Evolutionary conservation across 1,140 invertebrate species (phyloP), one percentile per base, ranked within the genome.

Genomic region (Zaprionus kolodkinae): DNA sequence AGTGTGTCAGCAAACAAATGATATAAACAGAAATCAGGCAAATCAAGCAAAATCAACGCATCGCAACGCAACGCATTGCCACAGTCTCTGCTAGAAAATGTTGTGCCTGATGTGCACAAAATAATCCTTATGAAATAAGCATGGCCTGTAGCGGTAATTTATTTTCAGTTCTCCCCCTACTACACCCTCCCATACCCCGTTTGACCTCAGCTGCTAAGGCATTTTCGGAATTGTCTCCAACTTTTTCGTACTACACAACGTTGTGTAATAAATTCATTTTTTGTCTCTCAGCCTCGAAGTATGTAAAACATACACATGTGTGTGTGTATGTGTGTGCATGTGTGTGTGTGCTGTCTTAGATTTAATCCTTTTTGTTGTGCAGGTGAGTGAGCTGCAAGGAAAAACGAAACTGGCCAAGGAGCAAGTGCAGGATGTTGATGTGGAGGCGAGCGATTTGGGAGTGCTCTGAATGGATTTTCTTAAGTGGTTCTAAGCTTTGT

Each of bases 91-190:
- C 35, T 11, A 54, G 62, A 68, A 83, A 80, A 85, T 75, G 70
- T 81, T 78, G 81, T 65, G 81, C 79, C 72, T 50, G n/a, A n/a
- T n/a, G 71, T 21, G 21, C 21, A 21, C n/a, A 45, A 85, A 87
- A 87, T 87, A 87, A 87, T 87, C 84, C 84, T 88, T 89, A 88
- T 88, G 84, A 89, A 88, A 88, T 89, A 88, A 88, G 85, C 87
- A 84, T 88, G 85, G 78, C 84, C 85, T 78, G 78, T 80, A 88
- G 84, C 84, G 78, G 84, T 88, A 88, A 88, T 88, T 88, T 88
- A 88, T 88, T 89, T 88, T 25, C 17, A 50, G 17, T 25, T 25
- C 5, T 6, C 45, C 10, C 45, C 3, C 10, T 12, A 1, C 10
- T n/a, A n/a, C 11, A 2, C 17, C 45, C 17, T 17, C 3, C 7